Percentiles rank a stretch among this genome's conserved stretches.
phyloP scores from a whole-genome alignment of 2,113 vertebrate genomes.

The Thamnaconus septentrionalis region DNA sequence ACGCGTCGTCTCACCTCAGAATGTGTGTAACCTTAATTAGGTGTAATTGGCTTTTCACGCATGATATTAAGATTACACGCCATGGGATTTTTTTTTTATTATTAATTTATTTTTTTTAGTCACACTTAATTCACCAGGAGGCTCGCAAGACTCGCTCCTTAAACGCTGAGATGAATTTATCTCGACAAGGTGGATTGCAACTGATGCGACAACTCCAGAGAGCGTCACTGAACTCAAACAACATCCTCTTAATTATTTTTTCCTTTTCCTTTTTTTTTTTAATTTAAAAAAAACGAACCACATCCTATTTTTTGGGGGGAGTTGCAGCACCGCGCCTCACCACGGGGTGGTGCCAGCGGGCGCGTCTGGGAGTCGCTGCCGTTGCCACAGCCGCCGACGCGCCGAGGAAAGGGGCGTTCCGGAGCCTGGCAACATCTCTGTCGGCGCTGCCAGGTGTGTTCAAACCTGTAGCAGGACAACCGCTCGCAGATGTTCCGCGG shows the following conservation, averaged over 20 bases:
- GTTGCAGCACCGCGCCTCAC: slow-evolving; percentile 23
- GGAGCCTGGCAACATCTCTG: slow-evolving; percentile 33
- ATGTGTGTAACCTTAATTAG: slow-evolving; percentile 9
- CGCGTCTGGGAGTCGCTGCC: slow-evolving; percentile 2
- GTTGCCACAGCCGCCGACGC: slow-evolving; percentile 16
- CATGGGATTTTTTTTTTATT: too few species aligned
- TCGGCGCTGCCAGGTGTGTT: slow-evolving; percentile 66
- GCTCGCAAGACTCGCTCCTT: too few species aligned
- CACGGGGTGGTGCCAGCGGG: slow-evolving; percentile 53
- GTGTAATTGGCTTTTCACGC: slow-evolving; percentile 35
- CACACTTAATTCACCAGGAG: too few species aligned
- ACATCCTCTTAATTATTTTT: neutral
- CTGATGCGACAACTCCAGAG: neutral
- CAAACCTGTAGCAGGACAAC: slow-evolving; percentile 63
- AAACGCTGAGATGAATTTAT: too few species aligned
- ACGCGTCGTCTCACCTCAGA: neutral
- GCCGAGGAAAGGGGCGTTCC: slow-evolving; percentile 65
- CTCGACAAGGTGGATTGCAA: too few species aligned
- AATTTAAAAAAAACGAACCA: neutral
- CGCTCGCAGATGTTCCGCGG: slow-evolving; percentile 33
- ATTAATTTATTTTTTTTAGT: too few species aligned
- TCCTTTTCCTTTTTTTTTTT: neutral
- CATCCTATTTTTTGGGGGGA: too few species aligned
- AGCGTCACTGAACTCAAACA: neutral
- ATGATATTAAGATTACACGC: slow-evolving; percentile 2